phyloP scores from a whole-genome alignment of 2,113 vertebrate genomes.

The Amphiprion percula region DNA sequence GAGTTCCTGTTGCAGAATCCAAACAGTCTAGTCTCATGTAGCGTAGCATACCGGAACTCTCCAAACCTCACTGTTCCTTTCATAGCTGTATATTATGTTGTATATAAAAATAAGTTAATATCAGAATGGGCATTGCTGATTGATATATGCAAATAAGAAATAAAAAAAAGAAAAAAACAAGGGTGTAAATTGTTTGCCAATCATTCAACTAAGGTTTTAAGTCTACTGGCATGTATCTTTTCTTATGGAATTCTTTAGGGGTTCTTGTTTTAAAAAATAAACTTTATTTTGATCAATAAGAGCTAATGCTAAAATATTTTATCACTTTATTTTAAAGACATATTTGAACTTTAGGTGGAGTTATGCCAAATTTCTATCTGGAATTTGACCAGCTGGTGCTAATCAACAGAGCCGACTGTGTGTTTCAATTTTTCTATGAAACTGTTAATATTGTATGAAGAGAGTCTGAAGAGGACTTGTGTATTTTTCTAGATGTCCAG shows the following conservation, averaged over 20 bases:
- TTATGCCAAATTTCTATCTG: slow-evolving; percentile 74
- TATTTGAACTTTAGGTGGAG: slow-evolving; percentile 70
- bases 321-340: slow-evolving; percentile 77
- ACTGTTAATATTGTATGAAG: slow-evolving; percentile 90
- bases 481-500: slow-evolving; percentile 96
- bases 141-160: slow-evolving; percentile 71
- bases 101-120: slow-evolving; percentile 73
- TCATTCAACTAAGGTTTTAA: slow-evolving; percentile 57
- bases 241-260: slow-evolving; percentile 51
- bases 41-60: slow-evolving; percentile 53
- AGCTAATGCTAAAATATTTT: slow-evolving; percentile 64
- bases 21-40: slow-evolving; percentile 28
- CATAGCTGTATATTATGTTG: slow-evolving; percentile 66
- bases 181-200: slow-evolving; percentile 62
- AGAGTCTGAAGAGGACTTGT: slow-evolving; percentile 88
- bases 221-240: slow-evolving; percentile 50
- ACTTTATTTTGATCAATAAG: slow-evolving; percentile 77
- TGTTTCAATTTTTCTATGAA: slow-evolving; percentile 85
- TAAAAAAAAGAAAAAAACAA: slow-evolving; percentile 16
- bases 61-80: slow-evolving; percentile 61
- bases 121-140: slow-evolving; percentile 76
- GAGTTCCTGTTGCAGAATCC: slow-evolving; percentile 14
- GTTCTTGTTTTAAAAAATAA: slow-evolving; percentile 43
- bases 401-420: slow-evolving; percentile 72
- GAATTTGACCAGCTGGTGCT: slow-evolving; percentile 85